These are phyloP conservation scores for Elgaria multicarinata DNA, from an alignment of 2,113 vertebrate species.

Conservation along the genomic window DNA sequence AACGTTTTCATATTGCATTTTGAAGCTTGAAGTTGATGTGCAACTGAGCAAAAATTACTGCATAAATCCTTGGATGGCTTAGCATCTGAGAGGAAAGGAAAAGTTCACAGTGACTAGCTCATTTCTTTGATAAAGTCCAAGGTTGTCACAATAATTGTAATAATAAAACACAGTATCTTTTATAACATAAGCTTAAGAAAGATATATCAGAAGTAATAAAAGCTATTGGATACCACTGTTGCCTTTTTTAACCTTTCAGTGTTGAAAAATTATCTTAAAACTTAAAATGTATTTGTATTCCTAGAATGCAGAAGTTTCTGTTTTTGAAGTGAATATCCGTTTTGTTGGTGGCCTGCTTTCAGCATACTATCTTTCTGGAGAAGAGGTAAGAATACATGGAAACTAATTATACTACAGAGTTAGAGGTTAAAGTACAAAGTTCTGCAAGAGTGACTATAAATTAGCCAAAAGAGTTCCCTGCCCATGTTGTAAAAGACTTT, in stretches of 20 bases:
- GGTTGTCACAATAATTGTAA: not conserved
- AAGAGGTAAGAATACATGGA: conserved; percentile 87
- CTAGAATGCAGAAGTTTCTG: conserved; percentile 95
- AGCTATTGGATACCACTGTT: not conserved
- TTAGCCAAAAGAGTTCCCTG: not conserved
- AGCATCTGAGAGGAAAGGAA: not conserved
- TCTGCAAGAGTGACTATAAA: not conserved
- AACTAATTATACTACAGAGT: not conserved
- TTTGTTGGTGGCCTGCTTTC: conserved; percentile 97
- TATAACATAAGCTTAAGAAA: not conserved
- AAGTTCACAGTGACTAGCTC: not conserved
- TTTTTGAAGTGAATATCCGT: conserved; percentile 99
- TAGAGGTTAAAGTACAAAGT: not conserved
- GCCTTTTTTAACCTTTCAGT: not conserved
- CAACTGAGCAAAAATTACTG: not conserved
- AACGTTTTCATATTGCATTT: not conserved
- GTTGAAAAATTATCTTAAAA: not conserved
- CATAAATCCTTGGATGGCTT: not conserved
- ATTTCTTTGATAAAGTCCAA: not conserved
- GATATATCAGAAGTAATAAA: not conserved
- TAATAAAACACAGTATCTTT: not conserved
- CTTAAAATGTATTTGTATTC: conserved; percentile 60
- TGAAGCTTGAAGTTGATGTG: not conserved
- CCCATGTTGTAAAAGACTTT: not conserved
- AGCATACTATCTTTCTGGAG: conserved; percentile 96